These are phyloP conservation scores for Punctoribates punctum DNA, from an alignment of 2,888 invertebrate genomes.

Conservation along the genomic window DNA sequence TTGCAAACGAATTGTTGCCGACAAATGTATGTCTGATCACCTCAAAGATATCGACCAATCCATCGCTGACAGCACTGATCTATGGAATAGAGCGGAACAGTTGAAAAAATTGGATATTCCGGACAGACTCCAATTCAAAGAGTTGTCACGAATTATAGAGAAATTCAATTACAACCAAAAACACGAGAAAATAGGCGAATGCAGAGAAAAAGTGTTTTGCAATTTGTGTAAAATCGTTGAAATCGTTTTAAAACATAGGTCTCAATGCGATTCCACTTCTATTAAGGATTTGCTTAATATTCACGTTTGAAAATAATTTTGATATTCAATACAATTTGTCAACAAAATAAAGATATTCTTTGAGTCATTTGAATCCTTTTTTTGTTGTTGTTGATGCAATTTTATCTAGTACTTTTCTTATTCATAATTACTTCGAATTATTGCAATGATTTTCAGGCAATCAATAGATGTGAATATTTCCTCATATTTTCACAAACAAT, in stretches of 20 bases:
- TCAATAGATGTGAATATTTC: too few species aligned
- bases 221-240: conserved; percentile 29
- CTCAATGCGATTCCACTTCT: neutral
- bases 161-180: neutral
- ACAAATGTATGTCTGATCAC: conserved; percentile 25
- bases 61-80: conserved; percentile 4
- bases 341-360: too few species aligned
- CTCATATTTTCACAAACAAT: too few species aligned
- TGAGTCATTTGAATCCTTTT: too few species aligned
- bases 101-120: neutral
- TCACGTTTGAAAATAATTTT: neutral
- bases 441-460: too few species aligned
- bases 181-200: conserved; percentile 9
- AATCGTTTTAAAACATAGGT: neutral
- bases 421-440: too few species aligned
- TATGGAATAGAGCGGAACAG: neutral
- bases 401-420: too few species aligned
- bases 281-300: conserved; percentile 8
- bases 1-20: conserved; percentile 26
- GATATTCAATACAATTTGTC: too few species aligned
- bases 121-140: conserved; percentile 1
- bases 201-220: conserved; percentile 37
- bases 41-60: conserved; percentile 8
- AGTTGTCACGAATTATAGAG: neutral
- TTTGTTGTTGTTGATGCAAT: too few species aligned